These are phyloP conservation scores for Pandemis cinnamomeana DNA, from an alignment of 2,888 invertebrate species.

Conservation along the genomic window DNA sequence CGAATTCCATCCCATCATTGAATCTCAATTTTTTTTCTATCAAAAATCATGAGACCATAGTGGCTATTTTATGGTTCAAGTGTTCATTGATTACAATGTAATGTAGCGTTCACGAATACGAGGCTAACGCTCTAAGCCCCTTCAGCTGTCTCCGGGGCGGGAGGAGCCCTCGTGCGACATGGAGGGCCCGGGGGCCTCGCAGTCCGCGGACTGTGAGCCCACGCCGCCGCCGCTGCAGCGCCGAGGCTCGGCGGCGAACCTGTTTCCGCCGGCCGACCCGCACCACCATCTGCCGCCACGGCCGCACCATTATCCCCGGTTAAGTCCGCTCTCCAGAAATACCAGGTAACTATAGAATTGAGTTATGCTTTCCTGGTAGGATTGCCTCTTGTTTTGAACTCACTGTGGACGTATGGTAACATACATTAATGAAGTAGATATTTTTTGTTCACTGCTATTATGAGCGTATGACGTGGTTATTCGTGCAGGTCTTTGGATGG, in stretches of 20 bases:
- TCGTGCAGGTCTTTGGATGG: too few species aligned
- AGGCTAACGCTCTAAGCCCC: constrained; percentile 47
- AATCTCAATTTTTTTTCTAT: not conserved
- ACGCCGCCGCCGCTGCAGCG: constrained; percentile 94
- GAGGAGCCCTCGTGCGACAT: constrained; percentile 94
- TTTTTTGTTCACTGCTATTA: too few species aligned
- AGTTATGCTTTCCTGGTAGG: not conserved
- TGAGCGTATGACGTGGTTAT: too few species aligned
- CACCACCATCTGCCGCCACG: constrained; percentile 78
- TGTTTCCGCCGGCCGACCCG: constrained; percentile 90
- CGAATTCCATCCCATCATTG: too few species aligned
- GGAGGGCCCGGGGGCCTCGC: constrained; percentile 95
- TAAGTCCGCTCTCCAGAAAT: constrained; percentile 92
- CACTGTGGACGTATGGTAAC: not conserved
- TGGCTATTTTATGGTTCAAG: not conserved
- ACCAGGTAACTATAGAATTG: constrained; percentile 62
- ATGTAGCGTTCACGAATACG: not conserved
- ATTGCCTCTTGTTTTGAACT: not conserved
- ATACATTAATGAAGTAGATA: too few species aligned
- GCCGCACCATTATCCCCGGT: constrained; percentile 86
- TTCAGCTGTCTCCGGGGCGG: constrained; percentile 92
- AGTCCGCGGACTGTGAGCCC: constrained; percentile 96
- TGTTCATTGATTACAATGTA: not conserved
- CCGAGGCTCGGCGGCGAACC: constrained; percentile 92
- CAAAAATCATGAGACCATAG: not conserved